These are phyloP conservation scores for Ectobius pallidus DNA, from an alignment of 2,888 invertebrate genomes.

Conservation along the genomic window DNA sequence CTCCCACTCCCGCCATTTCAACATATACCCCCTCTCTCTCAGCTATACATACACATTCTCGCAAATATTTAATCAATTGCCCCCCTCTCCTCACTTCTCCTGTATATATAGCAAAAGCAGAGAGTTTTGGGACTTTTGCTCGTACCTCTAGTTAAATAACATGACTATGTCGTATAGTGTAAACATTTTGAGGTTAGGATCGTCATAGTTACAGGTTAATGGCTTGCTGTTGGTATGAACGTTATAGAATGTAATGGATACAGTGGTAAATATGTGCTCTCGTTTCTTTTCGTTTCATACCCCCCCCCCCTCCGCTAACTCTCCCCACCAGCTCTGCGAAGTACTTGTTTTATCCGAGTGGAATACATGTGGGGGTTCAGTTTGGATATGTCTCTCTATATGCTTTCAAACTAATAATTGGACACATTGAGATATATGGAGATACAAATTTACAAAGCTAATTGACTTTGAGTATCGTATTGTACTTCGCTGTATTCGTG, in stretches of 20 bases:
- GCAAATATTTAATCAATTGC: slow-evolving; percentile 32
- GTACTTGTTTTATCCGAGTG: slow-evolving; percentile 1
- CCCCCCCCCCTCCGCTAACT: background rate
- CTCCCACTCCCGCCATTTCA: background rate
- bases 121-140: slow-evolving; percentile 21
- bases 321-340: background rate
- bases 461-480: background rate
- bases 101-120: slow-evolving; percentile 18
- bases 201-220: slow-evolving; percentile 27
- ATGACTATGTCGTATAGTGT: slow-evolving; percentile 26
- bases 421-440: background rate
- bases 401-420: slow-evolving; percentile 3
- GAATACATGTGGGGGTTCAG: background rate
- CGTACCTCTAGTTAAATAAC: slow-evolving; percentile 20
- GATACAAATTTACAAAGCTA: slow-evolving; percentile 10
- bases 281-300: slow-evolving; percentile 4
- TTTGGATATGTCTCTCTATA: background rate
- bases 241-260: slow-evolving; percentile 21
- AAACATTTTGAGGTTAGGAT: slow-evolving; percentile 27
- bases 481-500: too few species aligned
- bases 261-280: slow-evolving; percentile 17
- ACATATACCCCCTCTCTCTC: background rate
- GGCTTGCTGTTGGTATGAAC: slow-evolving; percentile 10
- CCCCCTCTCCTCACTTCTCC: background rate
- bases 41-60: slow-evolving; percentile 24